Conservation (phyloP, 2,113 vertebrate species). For the Fulica atra region DNA sequence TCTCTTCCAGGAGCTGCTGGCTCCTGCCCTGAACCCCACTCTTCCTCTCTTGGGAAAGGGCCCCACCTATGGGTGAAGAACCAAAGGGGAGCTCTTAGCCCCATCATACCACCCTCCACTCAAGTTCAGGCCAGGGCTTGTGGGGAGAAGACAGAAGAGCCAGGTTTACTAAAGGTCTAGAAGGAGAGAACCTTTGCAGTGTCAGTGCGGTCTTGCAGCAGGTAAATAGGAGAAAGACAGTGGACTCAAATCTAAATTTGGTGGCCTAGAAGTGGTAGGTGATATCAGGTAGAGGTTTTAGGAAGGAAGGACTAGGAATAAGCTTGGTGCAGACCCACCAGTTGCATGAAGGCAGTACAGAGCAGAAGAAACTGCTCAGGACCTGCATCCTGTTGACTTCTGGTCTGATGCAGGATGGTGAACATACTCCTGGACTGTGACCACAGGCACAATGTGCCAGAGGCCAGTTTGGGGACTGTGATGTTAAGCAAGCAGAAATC, state of each 20-base stretch:
- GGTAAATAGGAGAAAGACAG: background rate
- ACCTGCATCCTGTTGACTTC: background rate
- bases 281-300: background rate
- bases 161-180: background rate
- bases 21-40: background rate
- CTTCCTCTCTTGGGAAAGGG: conserved; percentile 31
- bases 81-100: background rate
- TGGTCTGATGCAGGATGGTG: background rate
- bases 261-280: background rate
- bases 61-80: conserved; percentile 30
- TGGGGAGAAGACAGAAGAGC: background rate
- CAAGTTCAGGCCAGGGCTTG: background rate
- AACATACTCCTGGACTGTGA: background rate
- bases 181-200: background rate
- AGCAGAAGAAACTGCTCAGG: background rate
- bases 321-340: background rate
- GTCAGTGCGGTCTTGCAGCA: background rate
- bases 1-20: background rate
- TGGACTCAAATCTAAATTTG: background rate
- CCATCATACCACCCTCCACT: background rate
- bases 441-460: background rate
- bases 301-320: background rate
- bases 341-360: background rate
- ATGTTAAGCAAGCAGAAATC: background rate
- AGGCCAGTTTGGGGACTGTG: background rate